Base-by-base conservation (phyloP, 2,888 invertebrate genomes). In the Drosophila engyochracea region DNA sequence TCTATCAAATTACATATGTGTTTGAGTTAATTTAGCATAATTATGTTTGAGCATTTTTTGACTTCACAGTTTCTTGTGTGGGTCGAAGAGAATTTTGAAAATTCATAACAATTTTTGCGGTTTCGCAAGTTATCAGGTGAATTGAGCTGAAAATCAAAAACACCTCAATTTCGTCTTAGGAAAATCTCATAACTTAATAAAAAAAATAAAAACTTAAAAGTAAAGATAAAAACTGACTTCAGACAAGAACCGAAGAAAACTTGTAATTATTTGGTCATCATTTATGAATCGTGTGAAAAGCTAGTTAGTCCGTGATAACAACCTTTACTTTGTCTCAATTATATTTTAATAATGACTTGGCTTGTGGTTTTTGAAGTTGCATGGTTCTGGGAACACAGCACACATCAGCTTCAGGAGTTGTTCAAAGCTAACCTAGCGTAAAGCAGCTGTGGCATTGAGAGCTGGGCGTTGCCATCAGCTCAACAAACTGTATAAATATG, bases 381-480 rank as follows among this genome's bases (percentile, higher is more conserved):
- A 14, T 9, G 35, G 16, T 35, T 62, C 2, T 35, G 5, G 71
- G 67, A 80, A 78, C 57, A 31, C 9, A 19, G 58, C 70, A 67
- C 51, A 75, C 64, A 51, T 33, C 74, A 76, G 68, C 74, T 90
- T 72, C 74, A 70, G 75, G 73, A 73, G 71, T 76, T 70, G 70
- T 70, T 80, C 53, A 74, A 81, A 88, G 86, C 81, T 79, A 85
- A 88, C 81, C 82, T 76, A 70, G 89, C 89, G 89, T 72, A 66
- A 85, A 79, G 74, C 74, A 75, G 62, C 65, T 71, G 61, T 37
- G 52, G 71, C 76, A 63, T 63, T 67, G 77, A 37, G 55, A 44
- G 52, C 54, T 64, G 67, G 47, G 14, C 14, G 53, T 47, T 22
- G 31, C 47, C 65, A 65, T 22, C 64, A 57, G 52, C 72, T 69